A percentile compares a stretch with the other conserved stretches of the same genome.
phyloP scores from a whole-genome alignment of 1,140 invertebrate genomes.

The Penaeus japonicus region DNA sequence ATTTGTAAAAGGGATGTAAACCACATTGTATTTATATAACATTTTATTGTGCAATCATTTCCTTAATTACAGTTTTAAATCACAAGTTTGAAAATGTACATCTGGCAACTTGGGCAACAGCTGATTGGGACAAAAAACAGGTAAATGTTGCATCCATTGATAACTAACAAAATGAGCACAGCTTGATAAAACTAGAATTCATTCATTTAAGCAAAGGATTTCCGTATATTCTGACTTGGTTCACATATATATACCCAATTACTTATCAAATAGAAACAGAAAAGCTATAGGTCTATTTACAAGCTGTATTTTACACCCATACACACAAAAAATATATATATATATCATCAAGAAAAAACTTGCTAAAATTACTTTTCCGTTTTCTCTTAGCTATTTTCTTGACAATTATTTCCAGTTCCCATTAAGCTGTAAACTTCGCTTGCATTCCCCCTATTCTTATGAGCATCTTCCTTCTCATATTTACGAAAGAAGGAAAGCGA shows the following conservation, averaged over 20 bases:
- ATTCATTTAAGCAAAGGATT: neutral
- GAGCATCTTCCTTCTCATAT: too few relatives aligned
- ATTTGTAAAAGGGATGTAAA: too few relatives aligned
- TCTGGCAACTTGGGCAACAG: constrained; percentile 21
- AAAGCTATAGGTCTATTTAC: constrained; percentile 21
- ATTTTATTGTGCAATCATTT: constrained; percentile 37
- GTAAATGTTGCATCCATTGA: neutral
- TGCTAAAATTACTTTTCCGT: too few relatives aligned
- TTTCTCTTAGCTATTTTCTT: too few relatives aligned
- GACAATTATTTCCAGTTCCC: too few relatives aligned
- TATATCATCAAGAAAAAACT: neutral
- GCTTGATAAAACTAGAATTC: constrained; percentile 9
- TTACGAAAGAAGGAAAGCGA: too few relatives aligned
- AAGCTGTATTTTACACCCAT: constrained; percentile 27
- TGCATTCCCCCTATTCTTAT: too few relatives aligned
- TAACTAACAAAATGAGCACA: neutral
- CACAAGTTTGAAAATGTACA: constrained; percentile 38
- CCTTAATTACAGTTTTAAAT: constrained; percentile 30
- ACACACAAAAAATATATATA: constrained; percentile 10
- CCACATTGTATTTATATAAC: constrained; percentile 4
- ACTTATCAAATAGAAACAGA: neutral
- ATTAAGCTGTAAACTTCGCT: too few relatives aligned
- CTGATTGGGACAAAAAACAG: neutral
- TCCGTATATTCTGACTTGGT: neutral
- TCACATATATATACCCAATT: constrained; percentile 7